These are phyloP conservation scores for Cerastis leucographa DNA, from an alignment of 2,888 invertebrate genomes.

Conservation along the genomic window DNA sequence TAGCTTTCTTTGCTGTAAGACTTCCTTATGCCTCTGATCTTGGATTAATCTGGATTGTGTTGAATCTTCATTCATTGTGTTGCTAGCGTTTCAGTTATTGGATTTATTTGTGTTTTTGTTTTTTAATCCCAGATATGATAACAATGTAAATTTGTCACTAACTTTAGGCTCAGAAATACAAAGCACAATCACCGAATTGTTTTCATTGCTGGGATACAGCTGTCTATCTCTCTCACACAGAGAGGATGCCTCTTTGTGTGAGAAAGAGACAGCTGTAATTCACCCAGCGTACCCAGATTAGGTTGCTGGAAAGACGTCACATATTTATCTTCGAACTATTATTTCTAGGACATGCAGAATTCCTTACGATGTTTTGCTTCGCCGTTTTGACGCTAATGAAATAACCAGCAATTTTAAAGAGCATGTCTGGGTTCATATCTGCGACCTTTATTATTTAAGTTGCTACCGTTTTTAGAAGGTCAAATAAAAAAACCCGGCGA, in stretches of 20 bases:
- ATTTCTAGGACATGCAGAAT: not conserved
- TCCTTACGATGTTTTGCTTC: not conserved
- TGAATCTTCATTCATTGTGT: not conserved
- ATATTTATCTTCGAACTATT: not conserved
- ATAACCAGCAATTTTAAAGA: not conserved
- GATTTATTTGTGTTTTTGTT: not conserved
- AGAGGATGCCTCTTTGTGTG: too few relatives aligned
- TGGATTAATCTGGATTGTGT: not conserved
- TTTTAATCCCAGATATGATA: not conserved
- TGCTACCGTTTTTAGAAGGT: not conserved
- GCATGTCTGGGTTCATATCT: not conserved
- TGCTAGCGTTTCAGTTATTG: not conserved
- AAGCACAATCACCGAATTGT: not conserved
- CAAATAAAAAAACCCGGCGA: too few relatives aligned
- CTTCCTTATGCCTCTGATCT: conserved; percentile 7
- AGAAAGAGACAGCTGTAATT: not conserved
- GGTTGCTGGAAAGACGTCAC: not conserved
- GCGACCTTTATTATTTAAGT: not conserved
- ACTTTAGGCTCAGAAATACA: not conserved
- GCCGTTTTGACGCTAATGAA: not conserved
- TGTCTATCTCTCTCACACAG: too few relatives aligned
- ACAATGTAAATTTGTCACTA: not conserved
- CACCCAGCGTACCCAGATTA: not conserved
- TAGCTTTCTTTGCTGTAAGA: conserved; percentile 20
- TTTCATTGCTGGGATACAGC: not conserved